Evolutionary conservation across 1,140 invertebrate species (phyloP).

Genomic region (Bombyx mandarina): DNA sequence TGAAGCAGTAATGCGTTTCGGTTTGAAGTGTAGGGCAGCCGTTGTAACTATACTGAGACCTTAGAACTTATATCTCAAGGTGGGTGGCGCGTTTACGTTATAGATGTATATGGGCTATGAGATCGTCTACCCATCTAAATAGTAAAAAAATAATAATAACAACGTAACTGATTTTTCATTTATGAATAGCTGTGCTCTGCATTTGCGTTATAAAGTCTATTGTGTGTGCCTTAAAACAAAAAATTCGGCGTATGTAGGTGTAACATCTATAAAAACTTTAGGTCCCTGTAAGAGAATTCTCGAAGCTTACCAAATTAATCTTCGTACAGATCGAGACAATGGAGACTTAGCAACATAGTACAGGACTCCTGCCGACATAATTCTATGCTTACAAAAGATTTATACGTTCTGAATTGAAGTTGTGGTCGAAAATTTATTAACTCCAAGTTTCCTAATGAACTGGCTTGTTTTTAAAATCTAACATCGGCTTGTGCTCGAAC

Average conservation of each 20-base stretch:
- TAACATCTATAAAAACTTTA: slow-evolving; percentile 14
- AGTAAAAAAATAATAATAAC: too few relatives aligned
- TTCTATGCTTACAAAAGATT: slow-evolving; percentile 36
- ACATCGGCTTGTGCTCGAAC: too few relatives aligned
- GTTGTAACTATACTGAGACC: too few relatives aligned
- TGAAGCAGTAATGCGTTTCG: too few relatives aligned
- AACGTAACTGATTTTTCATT: too few relatives aligned
- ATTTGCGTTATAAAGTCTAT: too few relatives aligned
- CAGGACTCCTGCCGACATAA: slow-evolving; percentile 33
- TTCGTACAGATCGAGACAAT: slow-evolving; percentile 51
- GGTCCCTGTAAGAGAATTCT: slow-evolving; percentile 22
- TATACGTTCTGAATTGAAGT: slow-evolving; percentile 14
- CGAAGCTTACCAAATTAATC: slow-evolving; percentile 46
- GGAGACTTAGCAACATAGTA: slow-evolving; percentile 45
- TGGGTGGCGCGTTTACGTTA: too few relatives aligned
- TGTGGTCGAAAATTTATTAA: slow-evolving; percentile 5
- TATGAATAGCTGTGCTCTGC: too few relatives aligned
- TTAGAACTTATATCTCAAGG: too few relatives aligned
- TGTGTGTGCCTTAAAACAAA: not conserved
- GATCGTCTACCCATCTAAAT: too few relatives aligned
- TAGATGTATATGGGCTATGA: too few relatives aligned
- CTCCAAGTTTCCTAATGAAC: slow-evolving; percentile 2
- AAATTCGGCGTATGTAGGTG: slow-evolving; percentile 9
- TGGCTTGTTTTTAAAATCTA: slow-evolving; percentile 1
- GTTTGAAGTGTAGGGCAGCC: too few relatives aligned